Evolutionary conservation across 2,113 vertebrate genomes (phyloP).

Genomic region (Cyrtonyx montezumae): DNA sequence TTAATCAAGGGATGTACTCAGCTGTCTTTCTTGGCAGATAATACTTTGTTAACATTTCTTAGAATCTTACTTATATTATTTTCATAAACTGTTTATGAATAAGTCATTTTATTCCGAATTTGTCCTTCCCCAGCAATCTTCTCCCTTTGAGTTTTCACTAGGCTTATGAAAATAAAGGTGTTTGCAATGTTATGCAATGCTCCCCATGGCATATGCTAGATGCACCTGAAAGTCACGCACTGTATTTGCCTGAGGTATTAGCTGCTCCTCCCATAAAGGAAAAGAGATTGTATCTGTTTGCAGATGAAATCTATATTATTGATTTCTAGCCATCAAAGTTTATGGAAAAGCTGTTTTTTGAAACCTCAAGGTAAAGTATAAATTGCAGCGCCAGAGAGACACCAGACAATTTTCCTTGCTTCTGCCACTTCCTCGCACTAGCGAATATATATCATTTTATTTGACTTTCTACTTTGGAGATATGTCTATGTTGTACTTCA

Average conservation of each 20-base stretch:
- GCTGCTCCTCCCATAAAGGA: constrained; percentile 27
- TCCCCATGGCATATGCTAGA: not conserved
- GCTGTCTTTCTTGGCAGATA: not conserved
- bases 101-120: not conserved
- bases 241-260: not conserved
- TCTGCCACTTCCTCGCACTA: not conserved
- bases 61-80: not conserved
- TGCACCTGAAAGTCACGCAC: not conserved
- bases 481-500: not conserved
- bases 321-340: constrained; percentile 35
- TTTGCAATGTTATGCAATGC: not conserved
- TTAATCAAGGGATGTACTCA: not conserved
- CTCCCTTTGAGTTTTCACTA: not conserved
- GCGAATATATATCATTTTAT: not conserved
- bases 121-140: not conserved
- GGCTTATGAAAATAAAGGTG: not conserved
- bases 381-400: constrained; percentile 20
- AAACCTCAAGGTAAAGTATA: constrained; percentile 34
- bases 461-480: constrained; percentile 8
- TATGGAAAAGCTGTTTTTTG: constrained; percentile 42
- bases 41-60: not conserved
- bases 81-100: not conserved
- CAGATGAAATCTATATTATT: constrained; percentile 56
- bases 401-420: not conserved
- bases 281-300: constrained; percentile 59